phyloP scores from a whole-genome alignment of 2,113 vertebrate genomes.

The Otus sunia region DNA sequence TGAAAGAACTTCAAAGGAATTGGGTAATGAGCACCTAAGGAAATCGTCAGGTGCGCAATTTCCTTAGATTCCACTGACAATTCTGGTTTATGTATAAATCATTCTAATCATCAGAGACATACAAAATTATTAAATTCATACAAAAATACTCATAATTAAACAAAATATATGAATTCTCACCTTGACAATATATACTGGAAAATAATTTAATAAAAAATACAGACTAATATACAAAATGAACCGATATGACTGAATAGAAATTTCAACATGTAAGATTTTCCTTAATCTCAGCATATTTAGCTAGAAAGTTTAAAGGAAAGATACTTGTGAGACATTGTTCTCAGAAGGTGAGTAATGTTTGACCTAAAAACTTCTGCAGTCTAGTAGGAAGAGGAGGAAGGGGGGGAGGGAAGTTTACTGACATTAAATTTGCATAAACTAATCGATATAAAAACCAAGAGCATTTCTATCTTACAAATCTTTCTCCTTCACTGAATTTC shows the following conservation, averaged over 20 bases:
- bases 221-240: background rate
- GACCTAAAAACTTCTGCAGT: background rate
- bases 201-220: background rate
- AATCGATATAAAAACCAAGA: background rate
- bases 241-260: background rate
- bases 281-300: background rate
- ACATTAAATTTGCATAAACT: background rate
- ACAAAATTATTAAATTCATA: background rate
- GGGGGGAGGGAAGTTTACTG: background rate
- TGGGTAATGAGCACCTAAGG: slow-evolving; percentile 7
- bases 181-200: background rate
- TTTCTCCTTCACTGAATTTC: background rate
- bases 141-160: background rate
- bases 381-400: background rate
- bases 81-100: background rate
- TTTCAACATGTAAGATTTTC: background rate
- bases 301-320: background rate
- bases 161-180: background rate
- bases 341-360: background rate
- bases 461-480: background rate
- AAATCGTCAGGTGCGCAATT: background rate
- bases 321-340: background rate
- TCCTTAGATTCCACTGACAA: background rate
- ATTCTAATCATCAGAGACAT: background rate
- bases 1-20: slow-evolving; percentile 32